Conservation (phyloP, 2,888 invertebrate species). For the Crioceris asparagi region DNA sequence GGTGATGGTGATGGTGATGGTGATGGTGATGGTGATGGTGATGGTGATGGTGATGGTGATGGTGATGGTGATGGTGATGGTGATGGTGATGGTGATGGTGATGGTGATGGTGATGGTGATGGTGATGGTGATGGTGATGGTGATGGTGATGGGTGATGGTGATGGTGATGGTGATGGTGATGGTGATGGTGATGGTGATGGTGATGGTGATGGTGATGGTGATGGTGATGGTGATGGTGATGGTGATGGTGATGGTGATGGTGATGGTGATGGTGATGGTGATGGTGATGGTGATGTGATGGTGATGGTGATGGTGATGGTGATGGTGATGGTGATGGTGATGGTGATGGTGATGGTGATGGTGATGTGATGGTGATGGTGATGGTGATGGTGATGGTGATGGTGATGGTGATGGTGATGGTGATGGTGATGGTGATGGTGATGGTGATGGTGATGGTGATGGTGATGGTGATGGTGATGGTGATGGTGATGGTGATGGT, state of each 20-base stretch:
- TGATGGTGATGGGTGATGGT: no score
- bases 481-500: not conserved
- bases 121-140: not conserved
- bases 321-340: not conserved
- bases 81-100: not conserved
- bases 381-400: no score
- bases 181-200: constrained; percentile 1
- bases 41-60: not conserved
- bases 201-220: not conserved
- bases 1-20: no score
- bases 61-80: not conserved
- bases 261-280: not conserved
- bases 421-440: not conserved
- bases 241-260: constrained; percentile 1
- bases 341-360: not conserved
- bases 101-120: not conserved
- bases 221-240: not conserved
- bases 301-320: not conserved
- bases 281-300: no score
- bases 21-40: constrained; percentile 2
- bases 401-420: constrained; percentile 1
- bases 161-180: constrained; percentile 1
- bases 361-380: no score
- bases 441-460: not conserved
- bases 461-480: constrained; percentile 1